A percentile compares a stretch with the other conserved stretches of the same genome.
Evolutionary conservation across 2,888 invertebrate genomes (phyloP).

Genomic region (Sinopyrophorus schimmeli): DNA sequence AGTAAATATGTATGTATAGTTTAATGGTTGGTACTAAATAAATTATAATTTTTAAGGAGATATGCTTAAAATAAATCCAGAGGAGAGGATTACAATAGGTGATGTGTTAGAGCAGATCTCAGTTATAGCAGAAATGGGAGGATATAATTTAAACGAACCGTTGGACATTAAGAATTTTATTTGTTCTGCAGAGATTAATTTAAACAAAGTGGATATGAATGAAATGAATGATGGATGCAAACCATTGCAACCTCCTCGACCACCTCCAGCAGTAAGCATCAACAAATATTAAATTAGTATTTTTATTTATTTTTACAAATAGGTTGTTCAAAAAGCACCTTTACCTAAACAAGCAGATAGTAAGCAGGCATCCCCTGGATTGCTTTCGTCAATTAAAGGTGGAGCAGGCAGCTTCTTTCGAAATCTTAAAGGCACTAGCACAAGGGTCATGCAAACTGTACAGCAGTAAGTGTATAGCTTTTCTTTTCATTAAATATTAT

Average conservation of each 20-base stretch:
- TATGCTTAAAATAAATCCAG: conserved; percentile 81
- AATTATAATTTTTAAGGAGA: conserved; percentile 63
- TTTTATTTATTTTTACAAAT: conserved; percentile 4
- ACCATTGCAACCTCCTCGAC: conserved; percentile 43
- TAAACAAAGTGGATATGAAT: conserved; percentile 38
- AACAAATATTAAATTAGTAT: conserved; percentile 1
- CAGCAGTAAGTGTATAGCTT: conserved; percentile 75
- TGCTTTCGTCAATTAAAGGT: conserved; percentile 86
- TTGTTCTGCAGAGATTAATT: conserved; percentile 39
- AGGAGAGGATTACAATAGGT: conserved; percentile 75
- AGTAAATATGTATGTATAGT: conserved; percentile 62
- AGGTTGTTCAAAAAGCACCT: conserved; percentile 36
- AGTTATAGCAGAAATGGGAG: conserved; percentile 84
- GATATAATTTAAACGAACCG: conserved; percentile 80
- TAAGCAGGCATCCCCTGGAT: conserved; percentile 55
- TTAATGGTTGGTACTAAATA: neutral
- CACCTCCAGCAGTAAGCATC: conserved; percentile 33
- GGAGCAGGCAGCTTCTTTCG: conserved; percentile 92
- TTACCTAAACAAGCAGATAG: conserved; percentile 43
- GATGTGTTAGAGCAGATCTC: conserved; percentile 83
- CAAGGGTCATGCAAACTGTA: conserved; percentile 95
- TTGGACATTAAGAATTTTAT: conserved; percentile 66
- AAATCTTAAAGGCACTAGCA: conserved; percentile 93
- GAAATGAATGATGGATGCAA: conserved; percentile 39
- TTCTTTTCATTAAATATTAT: too few species aligned